Percentiles rank a stretch among this genome's conserved stretches.
Evolutionary conservation across 2,113 vertebrate species (phyloP).

Genomic region (Gymnocephalus cernua): DNA sequence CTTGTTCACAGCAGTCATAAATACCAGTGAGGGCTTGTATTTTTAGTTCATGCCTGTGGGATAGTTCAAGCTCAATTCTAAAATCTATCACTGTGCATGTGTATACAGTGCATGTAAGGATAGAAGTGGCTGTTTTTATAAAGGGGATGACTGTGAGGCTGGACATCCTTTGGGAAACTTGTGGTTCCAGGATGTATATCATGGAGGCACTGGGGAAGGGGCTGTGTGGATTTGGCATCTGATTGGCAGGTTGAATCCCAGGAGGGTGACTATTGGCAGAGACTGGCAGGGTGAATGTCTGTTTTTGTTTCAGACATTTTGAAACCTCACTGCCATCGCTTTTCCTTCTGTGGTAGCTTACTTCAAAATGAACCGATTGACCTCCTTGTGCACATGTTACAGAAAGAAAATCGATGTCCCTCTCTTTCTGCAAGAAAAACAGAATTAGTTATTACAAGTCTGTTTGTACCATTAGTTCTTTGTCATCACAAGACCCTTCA

Average conservation of each 20-base stretch:
- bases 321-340: not conserved
- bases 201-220: conserved; percentile 2
- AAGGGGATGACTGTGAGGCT: conserved; percentile 35
- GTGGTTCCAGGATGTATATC: conserved; percentile 44
- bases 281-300: conserved; percentile 12
- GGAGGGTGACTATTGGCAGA: conserved; percentile 8
- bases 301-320: conserved; percentile 21
- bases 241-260: conserved; percentile 48
- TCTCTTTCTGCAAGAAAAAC: conserved; percentile 20
- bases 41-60: conserved; percentile 67
- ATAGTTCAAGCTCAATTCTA: conserved; percentile 43
- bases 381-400: not conserved
- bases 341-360: not conserved
- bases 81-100: conserved; percentile 40
- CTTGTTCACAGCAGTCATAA: conserved; percentile 58
- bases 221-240: conserved; percentile 44
- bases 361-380: conserved; percentile 16
- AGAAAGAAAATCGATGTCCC: not conserved
- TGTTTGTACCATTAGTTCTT: conserved; percentile 31
- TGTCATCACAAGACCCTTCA: conserved; percentile 48
- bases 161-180: conserved; percentile 51
- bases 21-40: conserved; percentile 57
- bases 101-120: conserved; percentile 22
- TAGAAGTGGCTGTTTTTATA: conserved; percentile 38
- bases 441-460: conserved; percentile 4